phyloP scores from a whole-genome alignment of 2,113 vertebrate genomes.

The Mesitornis unicolor region DNA sequence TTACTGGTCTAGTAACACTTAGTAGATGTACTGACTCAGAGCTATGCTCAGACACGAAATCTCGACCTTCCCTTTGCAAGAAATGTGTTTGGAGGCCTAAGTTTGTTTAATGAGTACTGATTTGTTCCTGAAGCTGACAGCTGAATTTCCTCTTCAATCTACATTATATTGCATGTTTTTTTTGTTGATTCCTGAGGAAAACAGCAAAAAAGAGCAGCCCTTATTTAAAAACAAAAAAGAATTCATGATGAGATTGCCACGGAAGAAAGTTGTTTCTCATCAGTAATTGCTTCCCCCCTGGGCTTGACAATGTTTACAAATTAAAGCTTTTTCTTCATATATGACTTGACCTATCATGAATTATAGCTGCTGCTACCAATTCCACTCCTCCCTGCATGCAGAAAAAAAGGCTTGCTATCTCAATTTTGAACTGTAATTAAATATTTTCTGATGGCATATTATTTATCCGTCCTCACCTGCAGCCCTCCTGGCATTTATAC shows the following conservation, averaged over 20 bases:
- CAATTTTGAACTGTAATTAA: constrained; percentile 37
- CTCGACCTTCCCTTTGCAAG: not conserved
- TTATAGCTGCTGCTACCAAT: not conserved
- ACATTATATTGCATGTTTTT: not conserved
- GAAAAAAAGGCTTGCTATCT: not conserved
- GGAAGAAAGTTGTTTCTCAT: constrained; percentile 17
- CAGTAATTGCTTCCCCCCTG: constrained; percentile 36
- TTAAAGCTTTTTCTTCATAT: constrained; percentile 30
- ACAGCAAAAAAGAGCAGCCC: not conserved
- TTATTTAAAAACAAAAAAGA: not conserved
- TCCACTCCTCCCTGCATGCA: not conserved
- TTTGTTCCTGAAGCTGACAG: not conserved
- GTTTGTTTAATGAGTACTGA: not conserved
- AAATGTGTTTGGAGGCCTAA: not conserved
- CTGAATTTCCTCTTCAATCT: not conserved
- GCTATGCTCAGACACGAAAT: not conserved
- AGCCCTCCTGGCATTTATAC: not conserved
- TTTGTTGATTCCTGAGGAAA: not conserved
- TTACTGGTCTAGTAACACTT: not conserved
- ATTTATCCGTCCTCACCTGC: constrained; percentile 33
- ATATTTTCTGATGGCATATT: constrained; percentile 1
- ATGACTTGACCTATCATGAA: constrained; percentile 5
- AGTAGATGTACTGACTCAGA: not conserved
- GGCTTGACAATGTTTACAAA: constrained; percentile 14
- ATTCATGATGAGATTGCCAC: not conserved